phyloP scores from a whole-genome alignment of 2,888 invertebrate species.

The Synergus laeviventris region DNA sequence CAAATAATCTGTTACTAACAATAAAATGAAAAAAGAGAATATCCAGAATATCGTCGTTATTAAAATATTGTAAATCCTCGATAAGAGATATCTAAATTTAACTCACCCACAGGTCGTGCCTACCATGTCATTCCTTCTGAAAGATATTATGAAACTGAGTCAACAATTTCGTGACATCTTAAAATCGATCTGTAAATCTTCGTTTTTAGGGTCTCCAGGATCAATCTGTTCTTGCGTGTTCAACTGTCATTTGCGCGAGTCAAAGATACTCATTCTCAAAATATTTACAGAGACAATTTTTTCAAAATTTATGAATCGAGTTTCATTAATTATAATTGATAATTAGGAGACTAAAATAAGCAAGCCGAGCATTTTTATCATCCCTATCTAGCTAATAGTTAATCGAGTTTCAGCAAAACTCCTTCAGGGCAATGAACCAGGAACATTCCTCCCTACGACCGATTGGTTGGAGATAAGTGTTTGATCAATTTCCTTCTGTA shows the following conservation, averaged over 20 bases:
- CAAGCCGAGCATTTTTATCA: neutral
- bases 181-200: constrained; percentile 3
- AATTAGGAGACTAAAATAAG: neutral
- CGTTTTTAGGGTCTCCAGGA: neutral
- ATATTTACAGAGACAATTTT: neutral
- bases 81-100: constrained; percentile 8
- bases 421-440: neutral
- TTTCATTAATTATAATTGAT: neutral
- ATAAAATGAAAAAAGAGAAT: neutral
- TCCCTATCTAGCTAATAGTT: neutral
- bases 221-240: constrained; percentile 31
- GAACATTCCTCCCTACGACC: constrained; percentile 19
- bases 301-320: neutral
- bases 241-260: constrained; percentile 3
- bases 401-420: neutral
- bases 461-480: constrained; percentile 1
- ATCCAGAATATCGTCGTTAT: neutral
- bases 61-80: neutral
- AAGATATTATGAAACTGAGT: constrained; percentile 36
- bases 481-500: constrained; percentile 38
- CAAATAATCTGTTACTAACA: neutral
- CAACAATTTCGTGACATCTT: constrained; percentile 26
- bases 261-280: constrained; percentile 3
- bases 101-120: constrained; percentile 39
- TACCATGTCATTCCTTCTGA: constrained; percentile 20